Evolutionary conservation across 1,140 invertebrate species (phyloP).

Genomic region (Mercenaria mercenaria): DNA sequence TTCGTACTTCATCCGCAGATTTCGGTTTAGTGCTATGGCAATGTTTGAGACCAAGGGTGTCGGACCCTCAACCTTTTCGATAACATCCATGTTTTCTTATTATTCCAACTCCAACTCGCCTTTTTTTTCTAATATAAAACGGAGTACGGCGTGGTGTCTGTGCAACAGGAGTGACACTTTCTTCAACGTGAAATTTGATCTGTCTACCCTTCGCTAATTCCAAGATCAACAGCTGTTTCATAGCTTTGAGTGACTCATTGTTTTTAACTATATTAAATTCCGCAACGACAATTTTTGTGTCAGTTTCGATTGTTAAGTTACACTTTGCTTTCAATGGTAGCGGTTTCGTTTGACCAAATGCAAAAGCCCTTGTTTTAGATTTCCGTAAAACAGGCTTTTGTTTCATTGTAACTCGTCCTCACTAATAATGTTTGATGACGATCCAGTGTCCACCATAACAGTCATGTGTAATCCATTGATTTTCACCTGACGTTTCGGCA

Average conservation of each 20-base stretch:
- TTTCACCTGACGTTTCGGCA: too few species aligned
- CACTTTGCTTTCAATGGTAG: not conserved
- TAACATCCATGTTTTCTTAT: conserved; percentile 69
- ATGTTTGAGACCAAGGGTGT: conserved; percentile 75
- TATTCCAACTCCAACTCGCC: conserved; percentile 70
- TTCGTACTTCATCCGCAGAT: conserved; percentile 64
- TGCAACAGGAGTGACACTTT: not conserved
- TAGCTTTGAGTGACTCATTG: not conserved
- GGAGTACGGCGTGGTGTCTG: conserved; percentile 57
- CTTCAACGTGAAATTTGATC: conserved; percentile 11
- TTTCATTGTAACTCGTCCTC: too few species aligned
- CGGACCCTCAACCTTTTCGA: conserved; percentile 72
- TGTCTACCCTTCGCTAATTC: not conserved
- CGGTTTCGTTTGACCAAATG: not conserved
- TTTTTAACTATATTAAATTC: not conserved
- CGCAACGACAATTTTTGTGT: not conserved
- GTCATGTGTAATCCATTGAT: too few species aligned
- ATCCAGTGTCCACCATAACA: too few species aligned
- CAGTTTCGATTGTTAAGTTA: not conserved
- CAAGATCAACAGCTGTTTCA: not conserved
- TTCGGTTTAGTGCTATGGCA: conserved; percentile 53
- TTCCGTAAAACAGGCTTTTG: too few species aligned
- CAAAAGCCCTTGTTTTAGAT: conserved; percentile 24
- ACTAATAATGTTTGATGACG: too few species aligned
- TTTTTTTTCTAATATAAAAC: conserved; percentile 66